These are phyloP conservation scores for Drosophila infuscata DNA, from an alignment of 2,888 invertebrate genomes.

Conservation along the genomic window DNA sequence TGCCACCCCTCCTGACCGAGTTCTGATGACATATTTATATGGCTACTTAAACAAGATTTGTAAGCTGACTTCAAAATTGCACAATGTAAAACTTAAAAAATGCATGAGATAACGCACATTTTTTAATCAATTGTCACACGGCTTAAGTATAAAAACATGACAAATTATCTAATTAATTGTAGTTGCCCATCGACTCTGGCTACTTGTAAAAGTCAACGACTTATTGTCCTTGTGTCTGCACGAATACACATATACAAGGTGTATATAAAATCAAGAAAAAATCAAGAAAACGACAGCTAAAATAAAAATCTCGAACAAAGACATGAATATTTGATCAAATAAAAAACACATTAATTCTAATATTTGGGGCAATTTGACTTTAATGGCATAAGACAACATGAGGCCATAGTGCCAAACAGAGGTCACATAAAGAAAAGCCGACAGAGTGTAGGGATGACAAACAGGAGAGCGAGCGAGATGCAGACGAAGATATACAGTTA, in stretches of 20 bases:
- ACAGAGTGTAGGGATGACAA: neutral
- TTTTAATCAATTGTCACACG: neutral
- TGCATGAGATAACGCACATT: neutral
- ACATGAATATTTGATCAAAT: constrained; percentile 58
- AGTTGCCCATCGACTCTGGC: too few species aligned
- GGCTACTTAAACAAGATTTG: neutral
- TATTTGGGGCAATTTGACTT: constrained; percentile 77
- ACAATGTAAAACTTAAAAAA: neutral
- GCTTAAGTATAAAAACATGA: neutral
- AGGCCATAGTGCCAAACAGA: constrained; percentile 51
- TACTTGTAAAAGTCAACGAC: neutral
- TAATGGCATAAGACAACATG: constrained; percentile 68
- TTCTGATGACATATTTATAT: constrained; percentile 1
- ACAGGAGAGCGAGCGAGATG: neutral
- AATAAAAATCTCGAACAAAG: constrained; percentile 25
- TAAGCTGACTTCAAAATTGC: neutral
- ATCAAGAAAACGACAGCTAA: constrained; percentile 6
- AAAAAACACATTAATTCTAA: constrained; percentile 78
- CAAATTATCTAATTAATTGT: neutral
- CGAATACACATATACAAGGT: too few species aligned
- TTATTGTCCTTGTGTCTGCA: neutral
- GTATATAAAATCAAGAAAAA: neutral
- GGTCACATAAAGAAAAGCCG: constrained; percentile 39
- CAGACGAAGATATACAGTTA: too few species aligned
- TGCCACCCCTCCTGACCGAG: neutral